phyloP scores from a whole-genome alignment of 2,113 vertebrate species.

The Ammospiza nelsoni region DNA sequence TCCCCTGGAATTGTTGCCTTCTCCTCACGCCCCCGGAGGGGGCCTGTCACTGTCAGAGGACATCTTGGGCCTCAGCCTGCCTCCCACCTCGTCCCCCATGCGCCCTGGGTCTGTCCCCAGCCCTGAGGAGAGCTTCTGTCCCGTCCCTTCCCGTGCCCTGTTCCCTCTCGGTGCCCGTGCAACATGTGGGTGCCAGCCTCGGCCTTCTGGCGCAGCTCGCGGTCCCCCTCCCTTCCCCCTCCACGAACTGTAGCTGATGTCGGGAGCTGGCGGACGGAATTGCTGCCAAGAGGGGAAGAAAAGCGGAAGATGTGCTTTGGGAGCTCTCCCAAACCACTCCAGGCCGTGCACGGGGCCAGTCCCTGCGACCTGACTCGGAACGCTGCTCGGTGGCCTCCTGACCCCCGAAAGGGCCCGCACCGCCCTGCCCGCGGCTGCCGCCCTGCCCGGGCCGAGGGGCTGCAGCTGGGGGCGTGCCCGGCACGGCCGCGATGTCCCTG shows the following conservation, averaged over 20 bases:
- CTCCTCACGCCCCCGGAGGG: not conserved
- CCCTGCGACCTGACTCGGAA: not conserved
- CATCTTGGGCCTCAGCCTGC: not conserved
- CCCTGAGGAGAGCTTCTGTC: not conserved
- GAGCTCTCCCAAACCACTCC: not conserved
- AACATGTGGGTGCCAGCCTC: fast-evolving
- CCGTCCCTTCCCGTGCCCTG: fast-evolving
- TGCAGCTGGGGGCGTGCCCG: fast-evolving
- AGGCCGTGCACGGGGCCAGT: fast-evolving
- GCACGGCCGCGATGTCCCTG: fast-evolving
- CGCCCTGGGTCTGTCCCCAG: fast-evolving
- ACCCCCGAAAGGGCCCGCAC: not conserved
- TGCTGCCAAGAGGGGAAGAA: not conserved
- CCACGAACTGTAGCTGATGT: not conserved
- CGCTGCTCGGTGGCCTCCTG: not conserved
- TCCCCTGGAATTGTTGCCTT: fast-evolving
- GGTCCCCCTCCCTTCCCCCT: too few species aligned
- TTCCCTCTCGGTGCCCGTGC: not conserved
- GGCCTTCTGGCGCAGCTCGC: fast-evolving
- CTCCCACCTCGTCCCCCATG: not conserved
- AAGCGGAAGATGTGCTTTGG: not conserved
- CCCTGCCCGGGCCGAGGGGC: fast-evolving
- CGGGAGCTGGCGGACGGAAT: not conserved
- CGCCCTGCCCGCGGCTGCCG: fast-evolving
- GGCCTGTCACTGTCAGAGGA: not conserved